Evolutionary conservation across 2,888 invertebrate species (phyloP).

Genomic region (Peribatodes rhomboidaria): DNA sequence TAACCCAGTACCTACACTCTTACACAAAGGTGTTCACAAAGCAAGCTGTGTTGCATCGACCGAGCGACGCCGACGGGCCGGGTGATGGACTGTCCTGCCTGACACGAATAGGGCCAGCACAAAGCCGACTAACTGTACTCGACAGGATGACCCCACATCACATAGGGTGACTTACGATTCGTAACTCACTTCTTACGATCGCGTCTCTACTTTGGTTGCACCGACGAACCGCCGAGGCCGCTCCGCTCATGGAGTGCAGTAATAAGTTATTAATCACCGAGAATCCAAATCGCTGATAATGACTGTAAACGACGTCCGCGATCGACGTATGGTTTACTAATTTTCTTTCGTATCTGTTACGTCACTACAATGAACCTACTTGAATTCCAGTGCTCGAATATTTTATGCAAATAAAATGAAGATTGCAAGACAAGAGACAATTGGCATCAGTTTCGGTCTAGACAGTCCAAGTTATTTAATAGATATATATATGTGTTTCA

Average conservation of each 20-base stretch:
- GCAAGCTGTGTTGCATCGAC: slow-evolving; percentile 66
- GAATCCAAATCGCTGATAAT: slow-evolving; percentile 77
- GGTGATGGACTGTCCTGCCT: slow-evolving; percentile 70
- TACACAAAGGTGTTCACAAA: slow-evolving; percentile 59
- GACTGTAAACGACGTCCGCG: slow-evolving; percentile 74
- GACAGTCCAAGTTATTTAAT: slow-evolving; percentile 51
- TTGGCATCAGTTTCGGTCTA: slow-evolving; percentile 63
- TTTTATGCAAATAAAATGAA: slow-evolving; percentile 76
- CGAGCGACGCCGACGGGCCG: slow-evolving; percentile 50
- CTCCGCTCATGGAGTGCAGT: slow-evolving; percentile 55
- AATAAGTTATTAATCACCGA: slow-evolving; percentile 67
- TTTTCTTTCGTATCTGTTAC: slow-evolving; percentile 74
- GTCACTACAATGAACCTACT: slow-evolving; percentile 72
- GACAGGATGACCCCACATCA: slow-evolving; percentile 74
- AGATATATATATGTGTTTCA: slow-evolving; percentile 35
- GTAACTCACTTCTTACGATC: slow-evolving; percentile 47
- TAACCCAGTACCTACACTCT: slow-evolving; percentile 42
- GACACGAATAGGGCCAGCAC: slow-evolving; percentile 75
- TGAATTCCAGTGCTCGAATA: slow-evolving; percentile 74
- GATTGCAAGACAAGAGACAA: slow-evolving; percentile 71
- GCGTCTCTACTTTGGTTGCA: slow-evolving; percentile 56
- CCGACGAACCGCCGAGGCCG: slow-evolving; percentile 46
- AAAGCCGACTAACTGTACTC: slow-evolving; percentile 76
- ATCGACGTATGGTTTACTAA: slow-evolving; percentile 78
- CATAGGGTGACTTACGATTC: slow-evolving; percentile 67